These are phyloP conservation scores for Drosophila tropicalis DNA, from an alignment of 1,140 invertebrate genomes.

Conservation along the genomic window DNA sequence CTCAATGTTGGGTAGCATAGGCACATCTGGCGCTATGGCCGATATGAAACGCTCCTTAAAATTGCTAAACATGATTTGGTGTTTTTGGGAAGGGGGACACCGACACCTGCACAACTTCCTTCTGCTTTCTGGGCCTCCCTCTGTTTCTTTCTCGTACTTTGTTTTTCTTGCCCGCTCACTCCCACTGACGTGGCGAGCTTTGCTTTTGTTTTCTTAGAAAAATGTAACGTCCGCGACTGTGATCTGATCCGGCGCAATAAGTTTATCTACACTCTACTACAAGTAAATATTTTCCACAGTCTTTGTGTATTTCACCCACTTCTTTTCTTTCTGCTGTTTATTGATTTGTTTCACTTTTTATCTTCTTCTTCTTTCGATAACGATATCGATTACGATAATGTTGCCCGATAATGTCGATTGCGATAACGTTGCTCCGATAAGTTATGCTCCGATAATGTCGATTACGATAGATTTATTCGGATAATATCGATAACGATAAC, in stretches of 20 bases:
- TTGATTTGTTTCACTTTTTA: slow-evolving; percentile 14
- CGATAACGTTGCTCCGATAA: no score
- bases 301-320: slow-evolving; percentile 7
- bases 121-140: slow-evolving; percentile 5
- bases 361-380: no score
- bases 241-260: neutral
- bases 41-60: slow-evolving; percentile 80
- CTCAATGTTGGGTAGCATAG: slow-evolving; percentile 47
- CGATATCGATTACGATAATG: no score
- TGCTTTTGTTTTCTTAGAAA: slow-evolving; percentile 20
- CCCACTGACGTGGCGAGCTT: slow-evolving; percentile 74
- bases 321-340: slow-evolving; percentile 18
- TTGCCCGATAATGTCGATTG: no score
- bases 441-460: no score
- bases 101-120: neutral
- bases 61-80: slow-evolving; percentile 68
- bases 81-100: neutral
- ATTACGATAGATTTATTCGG: no score
- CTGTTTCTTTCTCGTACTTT: slow-evolving; percentile 9
- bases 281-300: neutral
- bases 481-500: no score
- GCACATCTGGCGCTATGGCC: slow-evolving; percentile 75
- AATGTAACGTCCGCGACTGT: neutral
- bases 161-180: slow-evolving; percentile 45
- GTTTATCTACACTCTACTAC: slow-evolving; percentile 14